Percentiles rank a stretch among this genome's conserved stretches.
phyloP scores from a whole-genome alignment of 2,113 vertebrate species.

The Microtus ochrogaster region DNA sequence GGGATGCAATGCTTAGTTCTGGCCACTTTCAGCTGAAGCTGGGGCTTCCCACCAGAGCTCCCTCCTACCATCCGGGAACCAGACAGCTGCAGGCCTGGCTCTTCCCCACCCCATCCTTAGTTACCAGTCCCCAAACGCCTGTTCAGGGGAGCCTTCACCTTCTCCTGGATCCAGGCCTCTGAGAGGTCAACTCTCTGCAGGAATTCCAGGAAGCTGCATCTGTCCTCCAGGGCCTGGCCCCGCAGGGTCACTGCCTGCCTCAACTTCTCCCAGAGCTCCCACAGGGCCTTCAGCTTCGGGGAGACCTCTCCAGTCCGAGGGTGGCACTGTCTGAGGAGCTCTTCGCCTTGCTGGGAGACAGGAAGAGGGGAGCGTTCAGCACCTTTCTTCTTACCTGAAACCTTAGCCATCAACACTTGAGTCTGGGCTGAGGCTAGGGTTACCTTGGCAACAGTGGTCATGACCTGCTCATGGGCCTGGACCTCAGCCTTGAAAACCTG shows the following conservation, averaged over 20 bases:
- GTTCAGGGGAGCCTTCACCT: constrained; percentile 82
- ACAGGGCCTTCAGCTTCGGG: constrained; percentile 81
- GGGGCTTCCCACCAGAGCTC: neutral
- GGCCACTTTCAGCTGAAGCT: neutral
- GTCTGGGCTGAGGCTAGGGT: neutral
- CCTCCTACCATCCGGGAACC: neutral
- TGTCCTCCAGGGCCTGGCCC: constrained; percentile 91
- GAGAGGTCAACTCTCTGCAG: constrained; percentile 92
- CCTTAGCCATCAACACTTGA: neutral
- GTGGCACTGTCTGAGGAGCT: constrained; percentile 85
- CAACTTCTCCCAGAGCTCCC: constrained; percentile 90
- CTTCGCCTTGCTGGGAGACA: constrained; percentile 87
- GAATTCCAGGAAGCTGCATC: constrained; percentile 91
- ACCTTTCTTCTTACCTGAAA: neutral
- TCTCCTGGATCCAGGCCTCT: constrained; percentile 94
- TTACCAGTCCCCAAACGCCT: neutral
- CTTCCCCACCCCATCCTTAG: neutral
- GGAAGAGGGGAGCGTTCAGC: neutral
- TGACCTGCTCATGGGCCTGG: constrained; percentile 88
- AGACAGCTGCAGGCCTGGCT: neutral
- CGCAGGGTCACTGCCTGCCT: constrained; percentile 85
- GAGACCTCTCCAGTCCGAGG: constrained; percentile 85
- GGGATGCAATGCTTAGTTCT: neutral
- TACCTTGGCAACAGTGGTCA: constrained; percentile 89
- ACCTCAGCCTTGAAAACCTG: constrained; percentile 94